Conservation (phyloP, 2,888 invertebrate species). For the Plagodis pulveraria region DNA sequence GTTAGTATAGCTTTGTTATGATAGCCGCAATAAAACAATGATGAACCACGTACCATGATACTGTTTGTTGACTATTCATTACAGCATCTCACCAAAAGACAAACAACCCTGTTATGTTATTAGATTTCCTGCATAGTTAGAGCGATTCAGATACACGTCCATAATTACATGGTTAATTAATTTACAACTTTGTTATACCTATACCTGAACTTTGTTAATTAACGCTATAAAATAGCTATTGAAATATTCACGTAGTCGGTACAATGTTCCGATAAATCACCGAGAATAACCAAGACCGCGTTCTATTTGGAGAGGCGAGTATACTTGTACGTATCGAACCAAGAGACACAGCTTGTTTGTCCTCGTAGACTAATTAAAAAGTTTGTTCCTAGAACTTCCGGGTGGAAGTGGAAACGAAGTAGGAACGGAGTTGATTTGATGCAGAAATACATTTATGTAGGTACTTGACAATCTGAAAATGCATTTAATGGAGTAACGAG, state of each 20-base stretch:
- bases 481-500: conserved; percentile 2
- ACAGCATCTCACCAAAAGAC: conserved; percentile 72
- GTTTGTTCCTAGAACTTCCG: conserved; percentile 76
- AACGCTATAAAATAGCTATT: conserved; percentile 43
- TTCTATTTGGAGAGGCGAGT: conserved; percentile 56
- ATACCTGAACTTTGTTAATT: conserved; percentile 49
- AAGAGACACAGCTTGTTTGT: conserved; percentile 81
- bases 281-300: conserved; percentile 47
- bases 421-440: conserved; percentile 65
- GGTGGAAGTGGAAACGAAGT: conserved; percentile 70
- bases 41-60: conserved; percentile 59
- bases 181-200: conserved; percentile 45
- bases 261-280: conserved; percentile 53
- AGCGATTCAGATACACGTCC: conserved; percentile 55
- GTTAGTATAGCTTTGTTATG: conserved; percentile 36
- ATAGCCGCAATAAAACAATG: conserved; percentile 59
- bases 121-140: conserved; percentile 67
- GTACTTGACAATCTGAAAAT: conserved; percentile 40
- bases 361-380: conserved; percentile 84
- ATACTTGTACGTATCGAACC: conserved; percentile 62
- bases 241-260: conserved; percentile 43
- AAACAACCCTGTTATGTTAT: conserved; percentile 76
- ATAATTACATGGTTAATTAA: conserved; percentile 59
- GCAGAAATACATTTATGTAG: conserved; percentile 60
- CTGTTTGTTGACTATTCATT: conserved; percentile 80